Evolutionary conservation across 1,140 invertebrate genomes (phyloP), one percentile per base, ranked within the genome.

Genomic region (Mamestra configurata): DNA sequence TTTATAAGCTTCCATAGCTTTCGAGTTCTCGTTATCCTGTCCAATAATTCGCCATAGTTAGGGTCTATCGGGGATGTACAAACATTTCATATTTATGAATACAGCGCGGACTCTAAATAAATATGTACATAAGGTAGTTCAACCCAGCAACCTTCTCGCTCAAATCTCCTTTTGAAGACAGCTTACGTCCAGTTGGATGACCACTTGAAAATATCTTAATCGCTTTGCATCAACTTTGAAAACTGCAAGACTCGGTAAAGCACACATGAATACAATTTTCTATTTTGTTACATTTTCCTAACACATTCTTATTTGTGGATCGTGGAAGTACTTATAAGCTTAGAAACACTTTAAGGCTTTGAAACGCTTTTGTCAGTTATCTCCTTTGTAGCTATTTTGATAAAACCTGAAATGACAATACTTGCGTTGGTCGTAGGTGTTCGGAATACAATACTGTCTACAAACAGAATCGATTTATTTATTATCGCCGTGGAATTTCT

Each of bases 21-120:
- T 66, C 18, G 61, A 66, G n/a, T 66, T 22, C 61, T 66, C 61
- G 35, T 66, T 66, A 66, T 66, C 35, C 35, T 43, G 35, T 66
- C 61, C 61, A 66, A 66, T 66, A 66, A 66, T 40, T 66, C 18
- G 61, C 61, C 35, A 66, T 66, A 66, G 61, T 66, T 43, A 40
- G 61, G 35, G 35, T 22, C 61, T 66, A 40, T 66, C 4, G 35
- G 40, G 24, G 59, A 64, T 35, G 59, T 64, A 18, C 35, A 35
- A 15, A 46, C 20, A 37, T 13, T 64, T 64, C 31, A 64, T 64
- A 64, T 64, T 18, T 40, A 64, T 64, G 8, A 37, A 64, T 64
- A 64, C 6, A 37, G 13, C 53, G 22, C 10, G 27, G n/a, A 61
- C 31, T 43, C 10, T 0, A 43, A 31, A 8, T 37, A 35, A 7